phyloP scores from a whole-genome alignment of 2,888 invertebrate species.

The Drosophila colorata region DNA sequence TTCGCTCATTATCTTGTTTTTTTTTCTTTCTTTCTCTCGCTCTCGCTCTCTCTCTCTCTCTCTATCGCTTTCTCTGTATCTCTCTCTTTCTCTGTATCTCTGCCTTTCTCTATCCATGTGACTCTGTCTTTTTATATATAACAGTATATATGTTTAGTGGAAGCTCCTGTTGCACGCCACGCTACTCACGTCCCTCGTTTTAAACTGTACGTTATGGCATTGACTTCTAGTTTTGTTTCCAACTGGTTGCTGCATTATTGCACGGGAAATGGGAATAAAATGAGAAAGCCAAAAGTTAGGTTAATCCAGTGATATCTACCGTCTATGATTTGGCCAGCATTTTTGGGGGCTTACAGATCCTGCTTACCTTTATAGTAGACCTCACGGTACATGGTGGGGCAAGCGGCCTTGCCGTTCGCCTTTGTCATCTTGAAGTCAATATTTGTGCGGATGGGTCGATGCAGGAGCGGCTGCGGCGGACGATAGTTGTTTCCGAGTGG shows the following conservation, averaged over 20 bases:
- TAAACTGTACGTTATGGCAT: conserved; percentile 43
- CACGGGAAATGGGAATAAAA: background rate
- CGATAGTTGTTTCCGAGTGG: conserved; percentile 97
- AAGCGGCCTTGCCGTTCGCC: conserved; percentile 93
- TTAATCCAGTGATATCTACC: background rate
- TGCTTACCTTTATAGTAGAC: conserved; percentile 94
- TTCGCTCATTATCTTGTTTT: background rate
- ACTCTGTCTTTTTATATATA: conserved; percentile 29
- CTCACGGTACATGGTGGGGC: conserved; percentile 96
- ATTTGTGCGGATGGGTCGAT: conserved; percentile 97
- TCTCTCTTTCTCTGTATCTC: background rate
- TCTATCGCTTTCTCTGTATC: background rate
- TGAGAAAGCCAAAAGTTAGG: background rate
- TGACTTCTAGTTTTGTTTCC: conserved; percentile 90
- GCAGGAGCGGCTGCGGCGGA: conserved; percentile 96
- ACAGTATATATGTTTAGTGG: conserved; percentile 77
- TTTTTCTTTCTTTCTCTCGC: background rate
- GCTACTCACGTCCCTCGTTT: conserved; percentile 46
- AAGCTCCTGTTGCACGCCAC: conserved; percentile 84
- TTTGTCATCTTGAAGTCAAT: conserved; percentile 95
- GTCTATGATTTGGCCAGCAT: background rate
- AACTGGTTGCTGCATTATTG: conserved; percentile 90
- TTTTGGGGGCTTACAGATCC: background rate
- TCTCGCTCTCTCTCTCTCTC: conserved; percentile 3
- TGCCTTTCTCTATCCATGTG: background rate